phyloP scores from a whole-genome alignment of 35 echinoderm and acorn worm genomes.

The Anneissia japonica region DNA sequence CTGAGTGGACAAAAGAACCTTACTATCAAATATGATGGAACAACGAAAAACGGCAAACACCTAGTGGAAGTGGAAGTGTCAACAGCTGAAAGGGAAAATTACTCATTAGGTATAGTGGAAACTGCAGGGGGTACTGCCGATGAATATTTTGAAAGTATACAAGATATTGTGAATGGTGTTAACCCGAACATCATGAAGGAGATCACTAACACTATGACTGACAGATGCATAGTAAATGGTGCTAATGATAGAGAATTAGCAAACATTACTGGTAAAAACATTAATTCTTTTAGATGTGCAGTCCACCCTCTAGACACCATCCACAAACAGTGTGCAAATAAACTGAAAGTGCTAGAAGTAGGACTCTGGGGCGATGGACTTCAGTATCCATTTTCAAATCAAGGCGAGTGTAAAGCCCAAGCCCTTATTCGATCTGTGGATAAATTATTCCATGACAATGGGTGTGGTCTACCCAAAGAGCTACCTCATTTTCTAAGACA shows the following conservation, averaged over 20 bases:
- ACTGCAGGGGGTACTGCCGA: not conserved
- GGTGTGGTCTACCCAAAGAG: constrained; percentile 12
- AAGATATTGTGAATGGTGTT: not conserved
- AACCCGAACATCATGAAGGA: not conserved
- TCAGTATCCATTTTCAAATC: constrained; percentile 8
- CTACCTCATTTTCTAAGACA: constrained; percentile 10
- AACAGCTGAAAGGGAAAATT: not conserved
- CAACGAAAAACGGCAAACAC: constrained; percentile 7
- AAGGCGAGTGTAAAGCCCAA: constrained; percentile 15
- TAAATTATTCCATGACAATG: constrained; percentile 21
- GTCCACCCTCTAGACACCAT: constrained; percentile 27
- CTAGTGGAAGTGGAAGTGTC: constrained; percentile 10
- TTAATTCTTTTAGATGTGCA: constrained; percentile 21
- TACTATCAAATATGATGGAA: constrained; percentile 32
- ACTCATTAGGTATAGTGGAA: not conserved
- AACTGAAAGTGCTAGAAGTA: not conserved
- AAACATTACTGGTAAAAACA: not conserved
- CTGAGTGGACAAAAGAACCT: not conserved
- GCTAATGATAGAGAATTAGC: constrained; percentile 1
- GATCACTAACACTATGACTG: constrained; percentile 21
- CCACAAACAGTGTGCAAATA: not conserved
- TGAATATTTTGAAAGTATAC: constrained; percentile 4
- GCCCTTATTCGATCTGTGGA: constrained; percentile 18
- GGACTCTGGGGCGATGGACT: not conserved
- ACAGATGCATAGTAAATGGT: constrained; percentile 10